Conservation (phyloP, 2,888 invertebrate genomes). For the Pristionchus exspectatus region DNA sequence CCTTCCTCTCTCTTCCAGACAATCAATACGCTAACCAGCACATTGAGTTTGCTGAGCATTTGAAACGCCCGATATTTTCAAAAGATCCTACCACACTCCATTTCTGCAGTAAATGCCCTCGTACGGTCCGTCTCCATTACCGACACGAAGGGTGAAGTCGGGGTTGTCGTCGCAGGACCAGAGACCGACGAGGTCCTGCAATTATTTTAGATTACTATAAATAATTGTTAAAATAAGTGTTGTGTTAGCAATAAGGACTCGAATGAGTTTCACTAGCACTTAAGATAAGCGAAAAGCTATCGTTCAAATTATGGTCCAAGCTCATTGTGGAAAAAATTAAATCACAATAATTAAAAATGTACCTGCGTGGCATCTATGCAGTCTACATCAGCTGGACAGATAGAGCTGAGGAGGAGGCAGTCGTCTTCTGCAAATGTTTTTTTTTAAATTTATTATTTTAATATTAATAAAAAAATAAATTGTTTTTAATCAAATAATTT, state of each 20-base stretch:
- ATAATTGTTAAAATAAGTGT: no score
- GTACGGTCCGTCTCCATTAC: neutral
- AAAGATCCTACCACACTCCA: neutral
- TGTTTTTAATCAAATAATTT: no score
- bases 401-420: neutral
- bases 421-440: neutral
- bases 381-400: neutral
- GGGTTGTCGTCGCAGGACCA: neutral
- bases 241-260: no score
- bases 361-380: neutral
- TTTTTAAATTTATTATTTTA: neutral
- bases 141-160: neutral
- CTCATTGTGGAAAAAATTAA: no score
- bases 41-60: no score
- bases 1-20: no score
- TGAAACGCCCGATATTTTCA: neutral
- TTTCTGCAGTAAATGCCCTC: neutral
- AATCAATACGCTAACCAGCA: no score
- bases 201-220: no score
- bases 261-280: no score
- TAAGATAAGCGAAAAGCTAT: no score
- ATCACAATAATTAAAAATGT: neutral
- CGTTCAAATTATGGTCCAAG: no score
- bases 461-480: neutral
- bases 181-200: neutral